Conservation (phyloP, 2,113 vertebrate genomes). For the Quiscalus mexicanus region DNA sequence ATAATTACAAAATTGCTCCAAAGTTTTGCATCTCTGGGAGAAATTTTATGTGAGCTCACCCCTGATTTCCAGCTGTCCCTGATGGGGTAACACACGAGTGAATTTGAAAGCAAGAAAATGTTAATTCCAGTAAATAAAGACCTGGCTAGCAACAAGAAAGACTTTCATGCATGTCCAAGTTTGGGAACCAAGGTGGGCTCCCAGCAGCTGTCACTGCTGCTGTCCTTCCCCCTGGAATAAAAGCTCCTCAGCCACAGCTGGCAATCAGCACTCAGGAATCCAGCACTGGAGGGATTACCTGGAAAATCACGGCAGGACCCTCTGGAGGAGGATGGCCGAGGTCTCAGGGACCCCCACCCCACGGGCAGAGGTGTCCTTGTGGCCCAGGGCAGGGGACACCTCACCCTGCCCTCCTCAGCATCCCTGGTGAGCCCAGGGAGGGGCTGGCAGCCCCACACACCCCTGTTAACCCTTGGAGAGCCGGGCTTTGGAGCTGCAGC, state of each 20-base stretch:
- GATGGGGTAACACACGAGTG: not conserved
- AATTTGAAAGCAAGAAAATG: not conserved
- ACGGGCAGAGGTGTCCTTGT: fast-evolving
- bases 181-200: not conserved
- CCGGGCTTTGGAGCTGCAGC: not conserved
- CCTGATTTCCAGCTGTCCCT: not conserved
- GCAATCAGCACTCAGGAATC: not conserved
- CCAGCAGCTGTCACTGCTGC: not conserved
- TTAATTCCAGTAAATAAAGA: not conserved
- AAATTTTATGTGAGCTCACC: not conserved
- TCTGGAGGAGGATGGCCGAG: not conserved
- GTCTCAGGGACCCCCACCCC: not conserved
- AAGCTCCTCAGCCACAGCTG: not conserved
- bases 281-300: not conserved
- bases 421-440: fast-evolving
- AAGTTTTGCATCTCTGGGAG: not conserved
- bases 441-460: not conserved
- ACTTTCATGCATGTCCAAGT: not conserved
- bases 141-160: not conserved
- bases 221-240: not conserved
- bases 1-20: not conserved
- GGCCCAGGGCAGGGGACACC: fast-evolving
- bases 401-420: fast-evolving
- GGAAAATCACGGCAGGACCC: not conserved
- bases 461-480: fast-evolving